phyloP scores from a whole-genome alignment of 1,140 invertebrate species.

The Heliconius himera region DNA sequence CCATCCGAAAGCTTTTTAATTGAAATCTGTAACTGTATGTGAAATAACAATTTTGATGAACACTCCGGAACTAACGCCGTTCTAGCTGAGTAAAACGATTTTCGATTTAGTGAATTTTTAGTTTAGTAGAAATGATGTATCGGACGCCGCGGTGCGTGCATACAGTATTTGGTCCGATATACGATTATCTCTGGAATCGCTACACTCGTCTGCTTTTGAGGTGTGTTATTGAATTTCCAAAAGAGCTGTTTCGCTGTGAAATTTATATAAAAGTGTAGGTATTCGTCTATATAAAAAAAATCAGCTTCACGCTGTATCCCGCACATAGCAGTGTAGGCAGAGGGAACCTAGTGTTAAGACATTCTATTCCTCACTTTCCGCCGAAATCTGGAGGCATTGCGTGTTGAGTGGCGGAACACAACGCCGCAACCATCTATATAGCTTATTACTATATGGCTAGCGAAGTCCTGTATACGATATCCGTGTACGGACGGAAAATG shows the following conservation, averaged over 20 bases:
- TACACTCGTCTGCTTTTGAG: background rate
- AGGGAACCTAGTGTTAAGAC: too few species aligned
- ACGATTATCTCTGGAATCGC: constrained; percentile 12
- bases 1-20: constrained; percentile 39
- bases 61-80: constrained; percentile 46
- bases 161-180: background rate
- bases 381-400: too few species aligned
- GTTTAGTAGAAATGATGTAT: constrained; percentile 53
- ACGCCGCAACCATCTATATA: too few species aligned
- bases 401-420: too few species aligned
- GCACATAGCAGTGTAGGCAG: too few species aligned
- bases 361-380: too few species aligned
- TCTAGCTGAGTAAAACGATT: constrained; percentile 49
- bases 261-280: background rate
- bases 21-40: constrained; percentile 55
- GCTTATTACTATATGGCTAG: too few species aligned
- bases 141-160: constrained; percentile 37
- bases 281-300: background rate
- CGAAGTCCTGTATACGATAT: too few species aligned
- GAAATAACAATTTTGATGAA: constrained; percentile 60
- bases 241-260: background rate
- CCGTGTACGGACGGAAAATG: too few species aligned
- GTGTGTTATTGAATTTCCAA: background rate
- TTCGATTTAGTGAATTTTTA: constrained; percentile 63
- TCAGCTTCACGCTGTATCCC: too few species aligned